Percentiles rank a stretch among this genome's conserved stretches.
These are phyloP conservation scores for Pangasius sanitwongsei DNA, from an alignment of 2,797 vertebrate genomes.

Conservation along the genomic window DNA sequence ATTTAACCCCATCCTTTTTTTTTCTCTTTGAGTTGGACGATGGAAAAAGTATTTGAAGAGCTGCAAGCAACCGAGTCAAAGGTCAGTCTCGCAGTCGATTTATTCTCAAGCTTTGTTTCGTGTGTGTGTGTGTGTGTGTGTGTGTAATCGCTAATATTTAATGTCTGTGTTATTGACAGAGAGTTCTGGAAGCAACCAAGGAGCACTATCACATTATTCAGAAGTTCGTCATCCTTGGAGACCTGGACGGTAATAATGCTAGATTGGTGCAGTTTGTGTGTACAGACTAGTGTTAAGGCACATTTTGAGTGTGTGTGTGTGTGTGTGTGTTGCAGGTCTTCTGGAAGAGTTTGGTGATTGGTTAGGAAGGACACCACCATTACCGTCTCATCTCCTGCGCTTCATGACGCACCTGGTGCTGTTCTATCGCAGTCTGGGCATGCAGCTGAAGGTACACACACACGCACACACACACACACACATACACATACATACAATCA, in stretches of 20 bases:
- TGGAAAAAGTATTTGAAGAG: slow-evolving; percentile 96
- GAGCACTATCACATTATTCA: slow-evolving; percentile 95
- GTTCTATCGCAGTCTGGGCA: slow-evolving; percentile 90
- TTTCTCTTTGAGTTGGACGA: slow-evolving; percentile 83
- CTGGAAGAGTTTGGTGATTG: slow-evolving; percentile 91
- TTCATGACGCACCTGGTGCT: slow-evolving; percentile 94
- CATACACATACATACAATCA: not conserved
- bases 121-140: not conserved
- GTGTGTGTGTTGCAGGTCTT: slow-evolving; percentile 75
- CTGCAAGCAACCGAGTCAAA: slow-evolving; percentile 92
- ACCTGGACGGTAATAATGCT: slow-evolving; percentile 85
- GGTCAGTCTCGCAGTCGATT: slow-evolving; percentile 66
- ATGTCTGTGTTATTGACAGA: slow-evolving; percentile 70
- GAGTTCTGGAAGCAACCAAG: slow-evolving; percentile 89
- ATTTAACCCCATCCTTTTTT: not conserved
- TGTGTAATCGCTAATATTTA: not conserved
- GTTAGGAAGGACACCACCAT: slow-evolving; percentile 81
- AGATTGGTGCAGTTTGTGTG: slow-evolving; percentile 7
- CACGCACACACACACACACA: not conserved
- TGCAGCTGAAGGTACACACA: slow-evolving; percentile 84
- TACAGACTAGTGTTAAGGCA: not conserved
- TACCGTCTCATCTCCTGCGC: slow-evolving; percentile 93
- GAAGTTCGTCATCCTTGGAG: slow-evolving; percentile 91
- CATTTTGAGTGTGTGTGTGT: not conserved
- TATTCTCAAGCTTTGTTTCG: not conserved